phyloP scores from a whole-genome alignment of 2,113 vertebrate genomes.

The Nymphicus hollandicus region DNA sequence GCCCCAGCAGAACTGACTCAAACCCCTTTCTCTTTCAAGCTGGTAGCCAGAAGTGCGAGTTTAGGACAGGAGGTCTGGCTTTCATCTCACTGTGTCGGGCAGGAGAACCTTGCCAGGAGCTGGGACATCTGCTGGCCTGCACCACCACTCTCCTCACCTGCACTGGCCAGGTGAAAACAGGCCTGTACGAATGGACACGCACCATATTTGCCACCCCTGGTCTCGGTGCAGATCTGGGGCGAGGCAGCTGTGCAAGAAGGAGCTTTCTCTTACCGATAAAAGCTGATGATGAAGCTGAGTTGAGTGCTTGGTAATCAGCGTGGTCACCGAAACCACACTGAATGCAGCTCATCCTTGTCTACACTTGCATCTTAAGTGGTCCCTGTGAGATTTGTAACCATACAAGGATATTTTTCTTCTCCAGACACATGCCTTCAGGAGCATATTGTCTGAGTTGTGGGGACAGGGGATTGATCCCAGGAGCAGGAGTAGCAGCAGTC shows the following conservation, averaged over 20 bases:
- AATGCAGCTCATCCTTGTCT: not conserved
- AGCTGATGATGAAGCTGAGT: not conserved
- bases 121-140: not conserved
- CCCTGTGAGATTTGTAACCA: not conserved
- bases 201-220: fast-evolving
- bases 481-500: not conserved
- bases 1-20: not conserved
- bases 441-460: not conserved
- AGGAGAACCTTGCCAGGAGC: not conserved
- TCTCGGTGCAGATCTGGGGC: fast-evolving
- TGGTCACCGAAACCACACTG: not conserved
- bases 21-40: not conserved
- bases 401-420: not conserved
- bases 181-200: fast-evolving
- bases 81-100: fast-evolving
- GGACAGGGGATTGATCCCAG: not conserved
- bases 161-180: not conserved
- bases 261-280: not conserved
- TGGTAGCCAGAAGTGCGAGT: not conserved
- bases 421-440: not conserved
- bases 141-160: not conserved
- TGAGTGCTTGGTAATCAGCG: fast-evolving
- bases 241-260: not conserved
- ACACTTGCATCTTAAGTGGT: not conserved
- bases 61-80: not conserved